These are phyloP conservation scores for Aplodontia rufa DNA, from an alignment of 2,113 vertebrate species.

Conservation along the genomic window DNA sequence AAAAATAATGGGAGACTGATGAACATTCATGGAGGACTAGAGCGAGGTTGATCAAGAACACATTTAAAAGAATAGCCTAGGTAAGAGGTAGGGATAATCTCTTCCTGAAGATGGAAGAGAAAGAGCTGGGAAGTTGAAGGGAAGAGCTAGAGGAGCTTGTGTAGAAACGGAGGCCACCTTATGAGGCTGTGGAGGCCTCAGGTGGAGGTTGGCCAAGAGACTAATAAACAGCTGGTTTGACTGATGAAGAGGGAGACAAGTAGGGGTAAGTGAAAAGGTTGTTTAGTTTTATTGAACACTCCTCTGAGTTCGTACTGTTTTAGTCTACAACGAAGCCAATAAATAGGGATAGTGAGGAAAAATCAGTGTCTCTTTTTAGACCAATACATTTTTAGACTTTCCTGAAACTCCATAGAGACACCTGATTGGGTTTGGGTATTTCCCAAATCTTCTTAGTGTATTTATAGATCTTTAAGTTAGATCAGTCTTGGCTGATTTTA, in stretches of 20 bases:
- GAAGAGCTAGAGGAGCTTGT: not conserved
- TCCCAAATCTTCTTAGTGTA: not conserved
- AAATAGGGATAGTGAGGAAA: not conserved
- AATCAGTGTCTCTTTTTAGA: not conserved
- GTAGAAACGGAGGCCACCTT: not conserved
- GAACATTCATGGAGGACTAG: not conserved
- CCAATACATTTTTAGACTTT: not conserved
- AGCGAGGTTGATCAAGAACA: not conserved
- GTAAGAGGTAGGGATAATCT: not conserved
- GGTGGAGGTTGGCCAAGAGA: not conserved
- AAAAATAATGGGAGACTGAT: not conserved
- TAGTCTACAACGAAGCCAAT: not conserved
- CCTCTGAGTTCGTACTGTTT: not conserved
- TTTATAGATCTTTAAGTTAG: not conserved
- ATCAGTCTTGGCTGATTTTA: not conserved
- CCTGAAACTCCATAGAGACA: not conserved
- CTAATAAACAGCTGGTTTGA: not conserved
- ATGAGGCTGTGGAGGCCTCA: not conserved
- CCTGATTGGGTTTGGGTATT: constrained; percentile 2
- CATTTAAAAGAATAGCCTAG: not conserved
- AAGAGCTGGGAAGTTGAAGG: not conserved
- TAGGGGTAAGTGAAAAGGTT: not conserved
- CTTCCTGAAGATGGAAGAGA: not conserved
- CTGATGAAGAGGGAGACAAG: not conserved
- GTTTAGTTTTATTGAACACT: not conserved